These are phyloP conservation scores for Falcunculus frontatus DNA, from an alignment of 2,113 vertebrate species.

Conservation along the genomic window DNA sequence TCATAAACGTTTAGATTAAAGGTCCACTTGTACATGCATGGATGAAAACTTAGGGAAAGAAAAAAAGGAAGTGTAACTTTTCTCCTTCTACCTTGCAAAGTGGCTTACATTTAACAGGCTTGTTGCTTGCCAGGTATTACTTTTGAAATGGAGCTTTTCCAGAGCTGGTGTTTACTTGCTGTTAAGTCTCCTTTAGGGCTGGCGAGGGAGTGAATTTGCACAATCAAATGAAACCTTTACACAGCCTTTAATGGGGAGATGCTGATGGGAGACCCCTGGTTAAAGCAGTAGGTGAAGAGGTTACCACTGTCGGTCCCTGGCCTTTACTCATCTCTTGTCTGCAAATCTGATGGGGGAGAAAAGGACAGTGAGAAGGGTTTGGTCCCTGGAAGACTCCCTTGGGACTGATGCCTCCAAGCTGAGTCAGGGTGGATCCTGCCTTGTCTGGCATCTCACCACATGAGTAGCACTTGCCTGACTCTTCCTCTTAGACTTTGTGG, in stretches of 20 bases:
- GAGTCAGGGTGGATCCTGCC: background rate
- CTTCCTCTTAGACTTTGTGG: background rate
- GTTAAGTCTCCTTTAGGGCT: background rate
- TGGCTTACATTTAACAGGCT: background rate
- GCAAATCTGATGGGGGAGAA: background rate
- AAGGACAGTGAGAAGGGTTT: background rate
- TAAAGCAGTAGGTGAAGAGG: background rate
- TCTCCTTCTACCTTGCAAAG: background rate
- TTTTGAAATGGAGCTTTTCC: background rate
- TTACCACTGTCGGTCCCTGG: background rate
- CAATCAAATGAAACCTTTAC: conserved; percentile 18
- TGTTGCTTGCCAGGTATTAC: background rate
- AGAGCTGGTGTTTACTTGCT: background rate
- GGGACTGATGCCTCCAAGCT: background rate
- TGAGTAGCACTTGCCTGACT: background rate
- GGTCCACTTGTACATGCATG: background rate
- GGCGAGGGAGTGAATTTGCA: conserved; percentile 5
- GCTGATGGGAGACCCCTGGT: background rate
- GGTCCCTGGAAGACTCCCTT: background rate
- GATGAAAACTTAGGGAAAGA: background rate
- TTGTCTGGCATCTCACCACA: background rate
- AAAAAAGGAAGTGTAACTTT: background rate
- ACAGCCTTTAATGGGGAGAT: background rate
- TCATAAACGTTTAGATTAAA: background rate
- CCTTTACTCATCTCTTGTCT: background rate